Evolutionary conservation across 2,113 vertebrate species (phyloP).

Genomic region (Prionailurus bengalensis): DNA sequence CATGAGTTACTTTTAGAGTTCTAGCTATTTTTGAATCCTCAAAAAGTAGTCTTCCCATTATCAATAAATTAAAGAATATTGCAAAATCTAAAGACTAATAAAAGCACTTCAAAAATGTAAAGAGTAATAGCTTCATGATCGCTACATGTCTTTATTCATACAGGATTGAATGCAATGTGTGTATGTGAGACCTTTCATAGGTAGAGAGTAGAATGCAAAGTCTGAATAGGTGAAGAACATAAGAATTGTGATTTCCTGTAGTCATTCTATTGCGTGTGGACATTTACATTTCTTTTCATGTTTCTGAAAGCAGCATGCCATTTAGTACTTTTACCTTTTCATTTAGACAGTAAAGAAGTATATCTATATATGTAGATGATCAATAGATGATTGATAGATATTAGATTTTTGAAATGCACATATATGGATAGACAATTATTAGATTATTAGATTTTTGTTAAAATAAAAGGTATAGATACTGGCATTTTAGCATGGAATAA

Average conservation of each 20-base stretch:
- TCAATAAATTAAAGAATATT: background rate
- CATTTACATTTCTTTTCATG: background rate
- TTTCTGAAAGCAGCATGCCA: background rate
- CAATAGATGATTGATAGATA: background rate
- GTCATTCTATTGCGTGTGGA: background rate
- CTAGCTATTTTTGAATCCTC: background rate
- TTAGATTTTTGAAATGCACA: background rate
- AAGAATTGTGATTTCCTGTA: background rate
- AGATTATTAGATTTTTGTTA: background rate
- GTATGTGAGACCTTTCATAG: background rate
- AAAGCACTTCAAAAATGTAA: background rate
- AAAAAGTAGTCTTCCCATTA: background rate
- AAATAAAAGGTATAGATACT: background rate
- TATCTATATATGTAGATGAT: too few relatives aligned
- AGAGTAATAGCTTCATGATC: background rate
- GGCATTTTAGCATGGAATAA: background rate
- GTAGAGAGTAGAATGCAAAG: background rate
- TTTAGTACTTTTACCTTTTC: background rate
- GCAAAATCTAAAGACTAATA: too few relatives aligned
- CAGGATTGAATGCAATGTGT: background rate
- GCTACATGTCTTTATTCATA: background rate
- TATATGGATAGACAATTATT: background rate
- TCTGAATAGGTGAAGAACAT: background rate
- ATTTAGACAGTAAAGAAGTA: background rate
- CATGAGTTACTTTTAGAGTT: background rate